A percentile compares a stretch with the other conserved stretches of the same genome.
phyloP scores from a whole-genome alignment of 92 coral and sea anemone genomes.

The Bergia sp. region DNA sequence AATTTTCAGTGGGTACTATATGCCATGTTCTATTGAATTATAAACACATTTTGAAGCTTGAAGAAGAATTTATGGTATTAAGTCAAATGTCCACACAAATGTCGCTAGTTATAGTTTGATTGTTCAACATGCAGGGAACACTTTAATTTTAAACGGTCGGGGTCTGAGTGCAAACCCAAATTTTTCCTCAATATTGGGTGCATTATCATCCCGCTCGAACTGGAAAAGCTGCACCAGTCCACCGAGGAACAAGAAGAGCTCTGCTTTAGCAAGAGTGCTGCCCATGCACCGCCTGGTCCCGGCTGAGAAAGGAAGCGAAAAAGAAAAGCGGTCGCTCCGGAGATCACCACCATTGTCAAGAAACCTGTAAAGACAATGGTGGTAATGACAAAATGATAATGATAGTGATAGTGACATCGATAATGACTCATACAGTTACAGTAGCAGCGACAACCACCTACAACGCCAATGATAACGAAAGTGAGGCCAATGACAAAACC shows the following conservation, averaged over 20 bases:
- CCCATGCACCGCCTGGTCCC: slow-evolving; percentile 78
- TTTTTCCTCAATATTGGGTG: slow-evolving; percentile 45
- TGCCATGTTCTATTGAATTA: too few relatives aligned
- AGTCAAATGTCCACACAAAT: too few relatives aligned
- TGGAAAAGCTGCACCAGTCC: slow-evolving; percentile 61
- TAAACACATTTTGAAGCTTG: too few relatives aligned
- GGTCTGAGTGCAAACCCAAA: slow-evolving; percentile 67
- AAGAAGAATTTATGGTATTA: too few relatives aligned
- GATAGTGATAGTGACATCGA: too few relatives aligned
- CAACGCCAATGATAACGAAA: neutral
- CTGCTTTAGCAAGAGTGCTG: slow-evolving; percentile 64
- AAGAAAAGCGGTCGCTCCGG: slow-evolving; percentile 50
- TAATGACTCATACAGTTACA: neutral
- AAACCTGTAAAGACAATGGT: slow-evolving; percentile 38
- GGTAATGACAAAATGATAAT: too few relatives aligned
- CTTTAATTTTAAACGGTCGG: slow-evolving; percentile 48
- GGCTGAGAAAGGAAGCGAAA: slow-evolving; percentile 60
- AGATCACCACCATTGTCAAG: slow-evolving; percentile 57
- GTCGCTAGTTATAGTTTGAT: neutral
- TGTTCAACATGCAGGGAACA: neutral
- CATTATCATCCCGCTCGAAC: slow-evolving; percentile 34
- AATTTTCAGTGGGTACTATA: too few relatives aligned
- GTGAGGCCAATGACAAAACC: too few relatives aligned
- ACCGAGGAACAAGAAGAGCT: slow-evolving; percentile 65
- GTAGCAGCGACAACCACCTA: neutral